These are phyloP conservation scores for Spodoptera picta DNA, from an alignment of 2,888 invertebrate species.

Conservation along the genomic window DNA sequence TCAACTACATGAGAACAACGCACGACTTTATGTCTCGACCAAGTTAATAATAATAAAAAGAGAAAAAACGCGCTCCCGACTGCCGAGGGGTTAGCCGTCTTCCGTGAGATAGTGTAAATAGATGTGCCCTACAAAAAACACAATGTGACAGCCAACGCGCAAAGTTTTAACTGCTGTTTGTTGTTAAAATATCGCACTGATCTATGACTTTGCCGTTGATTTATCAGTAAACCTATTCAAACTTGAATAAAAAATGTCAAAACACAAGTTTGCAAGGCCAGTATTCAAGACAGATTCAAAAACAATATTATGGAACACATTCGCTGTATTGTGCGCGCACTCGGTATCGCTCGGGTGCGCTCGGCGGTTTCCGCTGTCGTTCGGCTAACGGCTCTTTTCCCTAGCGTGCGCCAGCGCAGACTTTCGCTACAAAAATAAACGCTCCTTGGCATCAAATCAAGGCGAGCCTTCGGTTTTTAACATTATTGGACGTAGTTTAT, in stretches of 20 bases:
- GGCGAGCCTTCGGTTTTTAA: slow-evolving; percentile 84
- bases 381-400: slow-evolving; percentile 86
- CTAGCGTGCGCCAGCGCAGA: slow-evolving; percentile 71
- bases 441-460: slow-evolving; percentile 87
- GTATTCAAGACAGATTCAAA: slow-evolving; percentile 20
- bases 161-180: slow-evolving; percentile 56
- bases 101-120: slow-evolving; percentile 74
- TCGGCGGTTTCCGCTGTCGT: slow-evolving; percentile 77
- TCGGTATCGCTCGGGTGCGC: slow-evolving; percentile 67
- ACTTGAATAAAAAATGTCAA: slow-evolving; percentile 37
- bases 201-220: slow-evolving; percentile 38
- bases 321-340: slow-evolving; percentile 69
- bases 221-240: slow-evolving; percentile 53
- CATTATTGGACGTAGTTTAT: slow-evolving; percentile 78
- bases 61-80: slow-evolving; percentile 79
- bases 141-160: slow-evolving; percentile 61
- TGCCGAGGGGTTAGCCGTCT: slow-evolving; percentile 83
- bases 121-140: slow-evolving; percentile 62
- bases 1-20: slow-evolving; percentile 37
- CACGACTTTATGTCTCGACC: slow-evolving; percentile 61
- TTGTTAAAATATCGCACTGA: slow-evolving; percentile 15
- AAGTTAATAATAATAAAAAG: slow-evolving; percentile 86
- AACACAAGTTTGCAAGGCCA: slow-evolving; percentile 16
- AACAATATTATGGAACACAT: slow-evolving; percentile 56
- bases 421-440: slow-evolving; percentile 88